These are phyloP conservation scores for Microtus pennsylvanicus DNA, from an alignment of 2,113 vertebrate genomes.

Conservation along the genomic window DNA sequence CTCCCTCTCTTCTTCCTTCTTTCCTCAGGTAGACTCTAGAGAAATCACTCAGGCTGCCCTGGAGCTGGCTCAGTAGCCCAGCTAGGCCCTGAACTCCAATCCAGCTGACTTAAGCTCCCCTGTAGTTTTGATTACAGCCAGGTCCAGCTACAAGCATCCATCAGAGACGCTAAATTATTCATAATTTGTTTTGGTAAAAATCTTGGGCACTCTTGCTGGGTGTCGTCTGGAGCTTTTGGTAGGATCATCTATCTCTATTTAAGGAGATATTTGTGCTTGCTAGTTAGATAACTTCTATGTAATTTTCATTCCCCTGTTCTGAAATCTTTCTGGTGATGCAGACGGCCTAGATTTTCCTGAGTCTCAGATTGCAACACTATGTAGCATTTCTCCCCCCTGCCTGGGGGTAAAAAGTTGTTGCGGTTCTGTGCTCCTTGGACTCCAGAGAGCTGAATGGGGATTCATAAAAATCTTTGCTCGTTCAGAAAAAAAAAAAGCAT, in stretches of 20 bases:
- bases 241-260: neutral
- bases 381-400: neutral
- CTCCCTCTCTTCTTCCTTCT: neutral
- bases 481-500: neutral
- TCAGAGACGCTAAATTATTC: constrained; percentile 3
- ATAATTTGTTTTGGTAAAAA: constrained; percentile 45
- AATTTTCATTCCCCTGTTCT: constrained; percentile 26
- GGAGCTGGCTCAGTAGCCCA: neutral
- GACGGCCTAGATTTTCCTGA: neutral
- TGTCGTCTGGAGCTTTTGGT: neutral
- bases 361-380: neutral
- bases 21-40: neutral
- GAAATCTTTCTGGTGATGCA: neutral
- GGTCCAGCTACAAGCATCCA: neutral
- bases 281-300: neutral
- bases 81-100: neutral
- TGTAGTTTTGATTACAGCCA: neutral
- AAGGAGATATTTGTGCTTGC: constrained; percentile 33
- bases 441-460: constrained; percentile 1
- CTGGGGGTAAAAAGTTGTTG: neutral
- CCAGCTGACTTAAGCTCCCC: neutral
- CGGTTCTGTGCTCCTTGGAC: neutral
- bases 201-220: neutral
- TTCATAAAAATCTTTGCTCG: constrained; percentile 14
- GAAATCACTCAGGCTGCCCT: neutral